Evolutionary conservation across 1,140 invertebrate genomes (phyloP), one percentile per base, ranked within the genome.

Genomic region (Chionoecetes opilio): DNA sequence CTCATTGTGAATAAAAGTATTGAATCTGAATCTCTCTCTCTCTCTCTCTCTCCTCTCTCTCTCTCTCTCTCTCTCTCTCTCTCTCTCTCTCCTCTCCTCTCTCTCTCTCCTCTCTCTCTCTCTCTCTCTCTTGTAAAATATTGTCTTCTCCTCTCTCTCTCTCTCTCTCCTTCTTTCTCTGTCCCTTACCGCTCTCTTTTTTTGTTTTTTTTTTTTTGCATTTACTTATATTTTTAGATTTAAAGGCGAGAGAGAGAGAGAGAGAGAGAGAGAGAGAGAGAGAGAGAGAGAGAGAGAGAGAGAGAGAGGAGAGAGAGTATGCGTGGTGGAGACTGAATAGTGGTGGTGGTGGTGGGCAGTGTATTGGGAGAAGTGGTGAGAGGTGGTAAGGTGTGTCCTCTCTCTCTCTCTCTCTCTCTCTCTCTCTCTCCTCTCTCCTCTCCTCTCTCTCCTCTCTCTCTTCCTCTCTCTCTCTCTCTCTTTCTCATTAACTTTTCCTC

Each of bases 321-420:
- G 46, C 46, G 46, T 34, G 86, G 86, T 34, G 86, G 86, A 34
- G 86, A 26, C 26, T 34, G 86, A 34, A 41, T 11, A 53, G 91
- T 35, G 35, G 75, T 31, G 35, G 2, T 29, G 0, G 63, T 14
- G 32, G 63, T 6, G n/a, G 26, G 75, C 17, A n/a, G 37, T 32
- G 0, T 84, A 37, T 29, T 32, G 32, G 92, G 3, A 29, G 37
- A 26, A 34, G 32, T 85, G 35, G 31, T 82, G 91, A 92, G 31
- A 35, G 37, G 31, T 6, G 46, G 26, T 63, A 53, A 46, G 89
- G n/a, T 34, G n/a, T 14, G 31, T 0, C 37, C 5, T 38, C 87
- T 89, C 37, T 38, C 87, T 89, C 37, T 89, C 87, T 38, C 32
- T 38, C 46, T n/a, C 26, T 29, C 89, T 91, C 89, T 53, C 89